Percentiles rank a stretch among this genome's conserved stretches.
Evolutionary conservation across 2,113 vertebrate species (phyloP).

Genomic region (Arothron firmamentum): DNA sequence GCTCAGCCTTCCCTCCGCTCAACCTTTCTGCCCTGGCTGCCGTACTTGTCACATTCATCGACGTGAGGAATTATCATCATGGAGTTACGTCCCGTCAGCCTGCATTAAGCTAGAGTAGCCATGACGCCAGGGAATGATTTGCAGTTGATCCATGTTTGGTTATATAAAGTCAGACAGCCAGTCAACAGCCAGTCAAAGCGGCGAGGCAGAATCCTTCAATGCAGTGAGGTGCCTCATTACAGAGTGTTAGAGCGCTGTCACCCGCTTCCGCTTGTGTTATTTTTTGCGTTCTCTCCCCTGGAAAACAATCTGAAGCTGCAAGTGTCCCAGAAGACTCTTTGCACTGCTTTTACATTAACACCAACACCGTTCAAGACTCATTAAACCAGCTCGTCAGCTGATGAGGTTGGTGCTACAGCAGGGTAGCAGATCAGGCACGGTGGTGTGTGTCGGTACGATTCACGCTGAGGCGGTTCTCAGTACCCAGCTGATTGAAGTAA

Average conservation of each 20-base stretch:
- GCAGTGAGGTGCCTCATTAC: constrained; percentile 15
- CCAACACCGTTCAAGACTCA: constrained; percentile 2
- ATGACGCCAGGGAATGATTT: constrained; percentile 23
- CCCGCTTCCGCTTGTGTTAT: constrained; percentile 9
- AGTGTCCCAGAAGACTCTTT: constrained; percentile 3
- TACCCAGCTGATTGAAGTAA: constrained; percentile 26
- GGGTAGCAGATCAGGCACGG: constrained; percentile 27
- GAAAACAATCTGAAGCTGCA: constrained; percentile 2
- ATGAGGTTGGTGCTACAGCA: not conserved
- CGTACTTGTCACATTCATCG: constrained; percentile 21
- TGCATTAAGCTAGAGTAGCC: constrained; percentile 12
- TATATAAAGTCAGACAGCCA: constrained; percentile 18
- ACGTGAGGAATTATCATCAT: constrained; percentile 35
- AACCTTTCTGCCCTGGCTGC: constrained; percentile 1
- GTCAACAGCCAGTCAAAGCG: constrained; percentile 22
- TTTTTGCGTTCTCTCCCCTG: constrained; percentile 10
- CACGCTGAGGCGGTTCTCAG: constrained; percentile 1
- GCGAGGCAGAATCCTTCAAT: constrained; percentile 38
- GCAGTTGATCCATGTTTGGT: constrained; percentile 17
- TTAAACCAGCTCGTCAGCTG: constrained; percentile 13
- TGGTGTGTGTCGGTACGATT: not conserved
- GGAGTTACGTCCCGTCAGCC: constrained; percentile 38
- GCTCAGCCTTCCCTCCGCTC: constrained; percentile 25
- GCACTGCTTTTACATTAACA: constrained; percentile 18
- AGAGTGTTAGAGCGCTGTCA: constrained; percentile 10